These are phyloP conservation scores for Naja naja DNA, from an alignment of 2,113 vertebrate species.

Conservation along the genomic window DNA sequence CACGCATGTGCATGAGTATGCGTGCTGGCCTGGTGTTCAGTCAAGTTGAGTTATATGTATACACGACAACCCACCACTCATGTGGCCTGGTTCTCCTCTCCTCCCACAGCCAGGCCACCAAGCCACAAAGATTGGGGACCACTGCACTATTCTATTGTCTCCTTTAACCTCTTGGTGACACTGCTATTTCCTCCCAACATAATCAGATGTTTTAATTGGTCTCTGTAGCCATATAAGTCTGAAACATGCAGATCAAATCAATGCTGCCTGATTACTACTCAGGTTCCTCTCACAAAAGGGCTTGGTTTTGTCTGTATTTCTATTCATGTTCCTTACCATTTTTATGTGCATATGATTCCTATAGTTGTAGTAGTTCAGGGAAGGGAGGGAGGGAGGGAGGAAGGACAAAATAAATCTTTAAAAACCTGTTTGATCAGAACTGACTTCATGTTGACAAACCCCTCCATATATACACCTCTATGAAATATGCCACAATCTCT, in stretches of 20 bases:
- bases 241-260: neutral
- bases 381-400: neutral
- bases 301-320: neutral
- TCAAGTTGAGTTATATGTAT: neutral
- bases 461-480: conserved; percentile 11
- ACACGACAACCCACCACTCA: fast-evolving
- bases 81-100: neutral
- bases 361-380: neutral
- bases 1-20: fast-evolving
- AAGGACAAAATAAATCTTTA: neutral
- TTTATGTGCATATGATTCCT: neutral
- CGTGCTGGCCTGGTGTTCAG: no score
- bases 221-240: neutral
- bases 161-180: neutral
- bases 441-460: neutral
- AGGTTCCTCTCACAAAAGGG: neutral
- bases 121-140: neutral
- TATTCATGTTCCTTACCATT: neutral
- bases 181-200: neutral
- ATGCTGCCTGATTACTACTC: neutral
- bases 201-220: neutral
- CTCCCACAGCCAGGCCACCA: neutral
- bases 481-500: neutral
- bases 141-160: neutral
- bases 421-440: neutral